These are phyloP conservation scores for Elephas maximus DNA, from an alignment of 2,113 vertebrate species.

Conservation along the genomic window DNA sequence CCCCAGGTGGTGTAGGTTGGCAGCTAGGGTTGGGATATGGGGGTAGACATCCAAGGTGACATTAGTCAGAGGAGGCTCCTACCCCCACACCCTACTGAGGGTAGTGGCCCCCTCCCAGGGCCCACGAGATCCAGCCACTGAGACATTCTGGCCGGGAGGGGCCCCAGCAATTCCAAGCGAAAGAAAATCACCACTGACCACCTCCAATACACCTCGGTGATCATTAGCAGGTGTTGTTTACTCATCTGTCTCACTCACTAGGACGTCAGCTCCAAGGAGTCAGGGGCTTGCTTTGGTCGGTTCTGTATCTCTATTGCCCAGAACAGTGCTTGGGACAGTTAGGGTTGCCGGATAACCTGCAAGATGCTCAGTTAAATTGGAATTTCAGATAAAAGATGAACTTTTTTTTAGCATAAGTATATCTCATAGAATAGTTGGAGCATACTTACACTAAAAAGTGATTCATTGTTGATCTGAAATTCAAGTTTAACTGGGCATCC, in stretches of 20 bases:
- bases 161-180: not conserved
- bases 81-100: too few species aligned
- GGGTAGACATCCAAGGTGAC: not conserved
- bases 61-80: not conserved
- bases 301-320: not conserved
- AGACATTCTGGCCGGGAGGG: not conserved
- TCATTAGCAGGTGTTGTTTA: too few species aligned
- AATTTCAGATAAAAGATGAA: not conserved
- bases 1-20: not conserved
- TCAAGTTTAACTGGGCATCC: too few species aligned
- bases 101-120: too few species aligned
- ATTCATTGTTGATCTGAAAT: not conserved
- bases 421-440: too few species aligned
- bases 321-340: not conserved
- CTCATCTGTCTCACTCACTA: not conserved
- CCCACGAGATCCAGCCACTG: not conserved
- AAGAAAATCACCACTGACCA: not conserved
- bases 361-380: not conserved
- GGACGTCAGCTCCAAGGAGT: not conserved
- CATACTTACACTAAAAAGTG: not conserved
- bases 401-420: too few species aligned
- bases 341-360: not conserved
- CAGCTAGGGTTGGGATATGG: too few species aligned
- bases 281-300: not conserved
- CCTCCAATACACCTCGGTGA: not conserved